Evolutionary conservation across 2,888 invertebrate genomes (phyloP), one percentile per base, ranked within the genome.

Genomic region (Neoitamus cyanurus): DNA sequence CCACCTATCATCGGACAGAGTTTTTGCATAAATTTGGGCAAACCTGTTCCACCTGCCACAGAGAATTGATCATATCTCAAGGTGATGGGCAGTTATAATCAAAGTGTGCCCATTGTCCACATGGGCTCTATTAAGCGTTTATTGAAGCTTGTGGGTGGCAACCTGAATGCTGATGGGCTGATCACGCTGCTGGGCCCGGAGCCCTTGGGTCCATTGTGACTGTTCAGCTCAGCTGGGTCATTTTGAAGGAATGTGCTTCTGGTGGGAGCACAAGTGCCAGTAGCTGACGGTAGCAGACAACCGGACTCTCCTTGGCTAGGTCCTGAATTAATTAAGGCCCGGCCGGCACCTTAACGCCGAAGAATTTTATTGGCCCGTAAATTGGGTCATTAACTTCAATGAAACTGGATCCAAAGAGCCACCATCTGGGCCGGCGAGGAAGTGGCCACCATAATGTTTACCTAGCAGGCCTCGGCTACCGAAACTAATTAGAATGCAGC

Each of bases 301-400:
- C 28, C n/a, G 13, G n/a, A 1, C 20, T 75, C 25, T 0, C 28
- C 20, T 25, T 75, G 75, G 42, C 20, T 75, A 75, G 58, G 75
- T 75, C 75, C 75, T 37, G 75, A 75, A 75, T 75, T 75, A 75
- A 75, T 75, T 75, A 75, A 75, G 75, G 42, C 28, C 75, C 13
- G 2, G n/a, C 36, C 7, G 42, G 42, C 46, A 75, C 75, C 75
- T 75, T 42, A 20, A 37, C 20, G 28, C 75, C 25, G n/a, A 42
- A 34, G 42, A 20, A 75, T 75, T 75, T 75, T 75, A 75, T 75
- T 37, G 42, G 42, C n/a, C 75, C 75, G 37, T 75, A 75, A 75
- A 75, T 75, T 75, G 75, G 75, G 75, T 75, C 75, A 75, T 75
- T 75, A 75, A 75, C 75, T 75, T 42, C 75, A 75, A 42, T 75